phyloP scores from a whole-genome alignment of 2,797 vertebrate genomes.

The Melopsittacus undulatus region DNA sequence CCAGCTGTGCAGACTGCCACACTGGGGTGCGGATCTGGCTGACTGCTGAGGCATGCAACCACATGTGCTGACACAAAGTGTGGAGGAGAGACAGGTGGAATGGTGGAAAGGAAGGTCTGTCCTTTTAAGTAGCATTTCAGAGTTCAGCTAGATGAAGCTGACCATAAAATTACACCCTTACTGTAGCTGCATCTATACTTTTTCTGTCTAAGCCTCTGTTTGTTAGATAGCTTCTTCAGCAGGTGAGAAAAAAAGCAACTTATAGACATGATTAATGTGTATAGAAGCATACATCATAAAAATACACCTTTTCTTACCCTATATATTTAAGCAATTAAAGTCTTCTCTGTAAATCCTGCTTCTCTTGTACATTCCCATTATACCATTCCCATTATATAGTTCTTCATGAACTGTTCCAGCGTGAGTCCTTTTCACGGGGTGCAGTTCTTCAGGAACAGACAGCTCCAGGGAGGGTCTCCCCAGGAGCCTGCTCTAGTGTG shows the following conservation, averaged over 20 bases:
- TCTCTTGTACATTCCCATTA: neutral
- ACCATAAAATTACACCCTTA: neutral
- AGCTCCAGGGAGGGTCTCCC: neutral
- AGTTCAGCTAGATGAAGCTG: neutral
- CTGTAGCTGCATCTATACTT: neutral
- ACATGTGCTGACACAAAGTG: neutral
- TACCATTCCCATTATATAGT: neutral
- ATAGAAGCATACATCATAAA: neutral
- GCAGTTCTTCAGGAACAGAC: neutral
- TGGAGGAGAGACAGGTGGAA: neutral
- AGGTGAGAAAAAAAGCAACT: neutral
- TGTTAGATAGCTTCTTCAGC: neutral
- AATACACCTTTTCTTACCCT: neutral
- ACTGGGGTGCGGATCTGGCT: neutral
- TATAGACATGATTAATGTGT: neutral
- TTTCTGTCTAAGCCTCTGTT: neutral
- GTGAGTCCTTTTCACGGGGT: neutral
- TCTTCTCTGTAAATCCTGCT: neutral
- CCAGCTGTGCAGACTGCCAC: slow-evolving; percentile 7
- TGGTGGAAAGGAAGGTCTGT: neutral
- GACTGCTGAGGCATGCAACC: neutral
- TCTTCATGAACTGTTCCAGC: neutral
- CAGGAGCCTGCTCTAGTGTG: neutral
- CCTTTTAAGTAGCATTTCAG: neutral
- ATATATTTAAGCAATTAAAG: neutral